phyloP scores from a whole-genome alignment of 2,797 vertebrate species.

The Neosilurus hyrtlii region DNA sequence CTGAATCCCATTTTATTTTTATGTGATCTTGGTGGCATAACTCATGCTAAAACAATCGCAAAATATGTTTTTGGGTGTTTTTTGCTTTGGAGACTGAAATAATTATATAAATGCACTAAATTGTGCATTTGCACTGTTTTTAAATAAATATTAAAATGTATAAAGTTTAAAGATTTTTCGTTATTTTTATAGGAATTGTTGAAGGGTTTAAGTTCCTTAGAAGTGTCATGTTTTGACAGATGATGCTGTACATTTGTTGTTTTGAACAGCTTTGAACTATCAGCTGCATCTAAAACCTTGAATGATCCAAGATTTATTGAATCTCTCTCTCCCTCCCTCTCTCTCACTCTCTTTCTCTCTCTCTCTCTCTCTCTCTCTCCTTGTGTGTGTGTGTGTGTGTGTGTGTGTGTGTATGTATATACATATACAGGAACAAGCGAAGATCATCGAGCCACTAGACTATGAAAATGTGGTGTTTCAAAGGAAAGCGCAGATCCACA shows the following conservation, averaged over 20 bases:
- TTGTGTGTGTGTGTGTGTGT: neutral
- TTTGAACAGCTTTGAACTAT: neutral
- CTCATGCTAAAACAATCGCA: no score
- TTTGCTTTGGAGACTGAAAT: no score
- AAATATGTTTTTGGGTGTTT: no score
- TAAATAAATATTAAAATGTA: neutral
- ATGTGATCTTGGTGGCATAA: no score
- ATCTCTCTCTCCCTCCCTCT: no score
- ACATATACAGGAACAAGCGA: constrained; percentile 86
- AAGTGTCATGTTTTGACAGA: neutral
- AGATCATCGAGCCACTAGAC: constrained; percentile 93
- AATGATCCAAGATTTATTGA: neutral
- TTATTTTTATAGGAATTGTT: neutral
- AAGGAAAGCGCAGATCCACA: constrained; percentile 95
- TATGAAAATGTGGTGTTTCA: constrained; percentile 93
- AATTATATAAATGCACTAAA: no score
- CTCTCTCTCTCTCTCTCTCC: neutral
- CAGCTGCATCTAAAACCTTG: neutral
- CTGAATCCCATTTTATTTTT: no score
- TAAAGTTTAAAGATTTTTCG: neutral
- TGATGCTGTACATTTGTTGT: neutral
- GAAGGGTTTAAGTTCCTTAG: neutral
- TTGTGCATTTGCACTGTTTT: no score
- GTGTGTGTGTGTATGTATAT: neutral
- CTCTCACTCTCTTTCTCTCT: neutral